These are phyloP conservation scores for Oenanthe melanoleuca DNA, from an alignment of 2,113 vertebrate species.

Conservation along the genomic window DNA sequence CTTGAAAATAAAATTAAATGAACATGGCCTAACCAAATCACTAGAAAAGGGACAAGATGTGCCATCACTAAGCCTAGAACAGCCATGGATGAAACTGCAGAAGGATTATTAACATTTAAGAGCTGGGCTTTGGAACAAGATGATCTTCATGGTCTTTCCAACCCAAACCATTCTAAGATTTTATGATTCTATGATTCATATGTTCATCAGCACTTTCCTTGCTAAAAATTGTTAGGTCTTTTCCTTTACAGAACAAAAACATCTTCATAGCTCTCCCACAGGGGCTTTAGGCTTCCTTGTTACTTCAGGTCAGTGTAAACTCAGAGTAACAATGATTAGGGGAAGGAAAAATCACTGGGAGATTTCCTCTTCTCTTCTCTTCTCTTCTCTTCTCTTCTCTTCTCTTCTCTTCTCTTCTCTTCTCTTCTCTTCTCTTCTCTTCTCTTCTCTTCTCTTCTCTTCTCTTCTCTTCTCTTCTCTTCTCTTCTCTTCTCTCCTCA, in stretches of 20 bases:
- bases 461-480: too few species aligned
- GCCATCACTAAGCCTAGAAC: background rate
- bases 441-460: too few species aligned
- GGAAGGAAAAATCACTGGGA: background rate
- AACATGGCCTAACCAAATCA: background rate
- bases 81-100: background rate
- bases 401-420: too few species aligned
- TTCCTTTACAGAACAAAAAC: background rate
- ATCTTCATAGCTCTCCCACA: background rate
- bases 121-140: background rate
- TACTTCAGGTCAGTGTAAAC: background rate
- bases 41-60: background rate
- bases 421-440: too few species aligned
- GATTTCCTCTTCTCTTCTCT: too few species aligned
- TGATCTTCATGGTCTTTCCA: background rate
- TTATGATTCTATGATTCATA: background rate
- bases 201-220: background rate
- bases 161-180: background rate
- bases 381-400: too few species aligned
- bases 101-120: background rate
- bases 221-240: background rate
- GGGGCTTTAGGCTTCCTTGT: background rate
- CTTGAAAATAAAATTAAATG: background rate
- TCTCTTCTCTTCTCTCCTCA: too few species aligned
- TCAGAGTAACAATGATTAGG: background rate